A percentile compares a stretch with the other conserved stretches of the same genome.
phyloP scores from a whole-genome alignment of 2,113 vertebrate species.

The Dendropsophus ebraccatus region DNA sequence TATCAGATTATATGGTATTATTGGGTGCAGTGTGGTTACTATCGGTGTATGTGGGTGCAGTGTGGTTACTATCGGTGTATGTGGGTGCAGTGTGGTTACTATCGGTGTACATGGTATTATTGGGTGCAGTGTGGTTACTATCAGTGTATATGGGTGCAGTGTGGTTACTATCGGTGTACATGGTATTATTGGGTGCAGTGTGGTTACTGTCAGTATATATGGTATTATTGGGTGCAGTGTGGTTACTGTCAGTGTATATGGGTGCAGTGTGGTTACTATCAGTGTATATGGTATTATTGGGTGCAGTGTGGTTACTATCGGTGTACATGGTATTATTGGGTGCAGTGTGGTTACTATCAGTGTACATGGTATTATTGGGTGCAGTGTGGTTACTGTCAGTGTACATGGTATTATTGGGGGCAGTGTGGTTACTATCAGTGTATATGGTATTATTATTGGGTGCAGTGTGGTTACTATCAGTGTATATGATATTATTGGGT shows the following conservation, averaged over 20 bases:
- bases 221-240: neutral
- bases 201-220: neutral
- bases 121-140: neutral
- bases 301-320: too few relatives aligned
- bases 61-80: too few relatives aligned
- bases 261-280: too few relatives aligned
- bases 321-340: too few relatives aligned
- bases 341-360: too few relatives aligned
- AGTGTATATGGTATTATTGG: too few relatives aligned
- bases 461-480: too few relatives aligned
- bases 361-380: too few relatives aligned
- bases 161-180: too few relatives aligned
- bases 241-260: neutral
- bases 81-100: neutral
- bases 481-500: neutral
- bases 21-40: neutral
- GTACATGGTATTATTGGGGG: neutral
- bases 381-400: too few relatives aligned
- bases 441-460: neutral
- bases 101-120: neutral
- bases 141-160: too few relatives aligned
- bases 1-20: neutral
- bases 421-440: neutral
- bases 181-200: too few relatives aligned
- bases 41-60: neutral